Evolutionary conservation across 2,888 invertebrate species (phyloP).

Genomic region (Trichogramma dendrolimi): DNA sequence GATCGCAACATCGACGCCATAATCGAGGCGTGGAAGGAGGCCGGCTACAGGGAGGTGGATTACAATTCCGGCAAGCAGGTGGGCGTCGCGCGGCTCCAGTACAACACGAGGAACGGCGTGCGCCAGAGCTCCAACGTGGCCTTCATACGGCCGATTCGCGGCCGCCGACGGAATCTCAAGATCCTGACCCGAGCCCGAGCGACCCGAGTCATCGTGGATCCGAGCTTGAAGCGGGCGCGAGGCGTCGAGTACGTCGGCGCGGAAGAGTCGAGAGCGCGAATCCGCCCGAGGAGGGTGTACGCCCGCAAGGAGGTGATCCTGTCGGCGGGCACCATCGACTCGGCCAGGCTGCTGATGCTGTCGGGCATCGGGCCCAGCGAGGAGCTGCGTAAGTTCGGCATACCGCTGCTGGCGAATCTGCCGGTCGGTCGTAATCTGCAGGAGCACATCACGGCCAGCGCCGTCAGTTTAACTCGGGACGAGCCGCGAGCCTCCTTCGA

Average conservation of each 20-base stretch:
- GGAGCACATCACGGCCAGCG: slow-evolving; percentile 85
- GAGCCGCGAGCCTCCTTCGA: neutral
- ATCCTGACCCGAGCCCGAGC: slow-evolving; percentile 76
- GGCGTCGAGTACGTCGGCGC: slow-evolving; percentile 65
- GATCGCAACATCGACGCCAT: slow-evolving; percentile 62
- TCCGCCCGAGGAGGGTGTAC: slow-evolving; percentile 62
- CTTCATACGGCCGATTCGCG: slow-evolving; percentile 72
- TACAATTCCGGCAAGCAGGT: slow-evolving; percentile 78
- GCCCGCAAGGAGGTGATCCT: slow-evolving; percentile 78
- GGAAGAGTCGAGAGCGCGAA: slow-evolving; percentile 24
- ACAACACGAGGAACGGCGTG: slow-evolving; percentile 77
- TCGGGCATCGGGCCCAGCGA: slow-evolving; percentile 72
- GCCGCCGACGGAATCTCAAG: neutral
- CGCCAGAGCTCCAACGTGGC: slow-evolving; percentile 82
- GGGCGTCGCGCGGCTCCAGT: slow-evolving; percentile 81
- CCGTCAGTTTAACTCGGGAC: too few relatives aligned
- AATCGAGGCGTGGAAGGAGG: slow-evolving; percentile 81
- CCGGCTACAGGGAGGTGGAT: slow-evolving; percentile 83
- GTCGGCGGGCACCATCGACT: slow-evolving; percentile 83
- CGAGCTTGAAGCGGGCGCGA: slow-evolving; percentile 66
- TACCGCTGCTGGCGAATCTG: slow-evolving; percentile 51
- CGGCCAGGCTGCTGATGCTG: slow-evolving; percentile 88
- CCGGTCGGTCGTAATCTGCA: slow-evolving; percentile 84
- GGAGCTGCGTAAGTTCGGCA: too few relatives aligned
- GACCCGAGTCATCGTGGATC: slow-evolving; percentile 71